Conservation (phyloP, 2,888 invertebrate genomes). For the Phorcus lineatus region DNA sequence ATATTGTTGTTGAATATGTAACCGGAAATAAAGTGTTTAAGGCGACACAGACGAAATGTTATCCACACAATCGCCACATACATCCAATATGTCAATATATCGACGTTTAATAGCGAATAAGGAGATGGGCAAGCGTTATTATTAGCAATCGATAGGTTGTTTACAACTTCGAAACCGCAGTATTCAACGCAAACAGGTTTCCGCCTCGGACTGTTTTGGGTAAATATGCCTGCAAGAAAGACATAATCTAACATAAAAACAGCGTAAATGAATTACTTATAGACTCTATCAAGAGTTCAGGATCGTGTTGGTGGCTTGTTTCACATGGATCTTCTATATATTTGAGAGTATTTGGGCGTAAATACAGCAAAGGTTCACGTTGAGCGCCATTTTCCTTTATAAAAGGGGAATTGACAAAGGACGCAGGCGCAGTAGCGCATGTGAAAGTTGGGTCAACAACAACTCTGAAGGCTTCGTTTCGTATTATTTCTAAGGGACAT, state of each 20-base stretch:
- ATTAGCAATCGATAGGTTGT: background rate
- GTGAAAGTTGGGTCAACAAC: constrained; percentile 23
- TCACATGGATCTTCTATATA: constrained; percentile 6
- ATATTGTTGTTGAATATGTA: no score
- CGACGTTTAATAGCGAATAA: no score
- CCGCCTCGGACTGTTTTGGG: background rate
- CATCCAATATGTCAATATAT: no score
- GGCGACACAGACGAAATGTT: no score
- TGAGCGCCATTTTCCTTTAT: constrained; percentile 41
- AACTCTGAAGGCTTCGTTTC: constrained; percentile 44
- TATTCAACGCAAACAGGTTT: background rate
- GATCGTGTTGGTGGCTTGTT: background rate
- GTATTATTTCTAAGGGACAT: constrained; percentile 33
- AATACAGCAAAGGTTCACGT: constrained; percentile 21
- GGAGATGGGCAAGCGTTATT: no score
- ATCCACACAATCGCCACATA: no score
- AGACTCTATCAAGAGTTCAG: background rate
- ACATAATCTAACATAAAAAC: background rate
- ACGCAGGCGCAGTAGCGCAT: constrained; percentile 39
- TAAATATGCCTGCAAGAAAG: background rate
- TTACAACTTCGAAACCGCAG: background rate
- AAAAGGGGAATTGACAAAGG: constrained; percentile 31
- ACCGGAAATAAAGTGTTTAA: no score
- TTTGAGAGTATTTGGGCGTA: constrained; percentile 24
- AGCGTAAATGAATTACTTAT: background rate